phyloP scores from a whole-genome alignment of 2,888 invertebrate genomes.

The Bombylius major region DNA sequence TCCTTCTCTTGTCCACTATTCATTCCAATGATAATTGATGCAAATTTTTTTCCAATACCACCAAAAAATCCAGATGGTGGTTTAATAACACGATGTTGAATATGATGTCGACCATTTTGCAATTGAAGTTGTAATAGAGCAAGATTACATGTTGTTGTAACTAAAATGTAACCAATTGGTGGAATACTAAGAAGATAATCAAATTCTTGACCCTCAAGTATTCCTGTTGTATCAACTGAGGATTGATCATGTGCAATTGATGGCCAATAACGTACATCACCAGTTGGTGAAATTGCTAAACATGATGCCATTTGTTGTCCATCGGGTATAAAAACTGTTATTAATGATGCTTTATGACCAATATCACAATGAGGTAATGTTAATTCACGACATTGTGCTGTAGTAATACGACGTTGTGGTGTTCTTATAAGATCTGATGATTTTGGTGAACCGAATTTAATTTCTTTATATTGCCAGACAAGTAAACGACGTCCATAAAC shows the following conservation, averaged over 20 bases:
- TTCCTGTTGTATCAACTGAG: conserved; percentile 71
- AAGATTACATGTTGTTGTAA: conserved; percentile 84
- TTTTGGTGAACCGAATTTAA: conserved; percentile 19
- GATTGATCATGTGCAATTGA: conserved; percentile 78
- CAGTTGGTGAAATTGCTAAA: conserved; percentile 87
- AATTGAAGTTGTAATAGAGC: conserved; percentile 53
- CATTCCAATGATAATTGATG: conserved; percentile 35
- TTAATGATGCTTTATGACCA: conserved; percentile 76
- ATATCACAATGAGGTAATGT: conserved; percentile 84
- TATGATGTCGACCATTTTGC: conserved; percentile 52
- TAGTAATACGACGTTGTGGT: conserved; percentile 35
- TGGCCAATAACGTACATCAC: conserved; percentile 82
- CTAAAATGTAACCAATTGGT: conserved; percentile 65
- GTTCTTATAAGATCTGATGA: conserved; percentile 26
- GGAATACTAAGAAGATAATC: conserved; percentile 57
- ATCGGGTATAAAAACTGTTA: conserved; percentile 53
- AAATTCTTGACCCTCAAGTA: conserved; percentile 80
- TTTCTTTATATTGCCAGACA: conserved; percentile 65
- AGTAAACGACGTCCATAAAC: conserved; percentile 75
- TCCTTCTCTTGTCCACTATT: conserved; percentile 31
- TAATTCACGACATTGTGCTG: conserved; percentile 67
- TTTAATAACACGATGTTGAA: conserved; percentile 53
- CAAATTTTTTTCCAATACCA: conserved; percentile 60
- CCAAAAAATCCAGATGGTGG: conserved; percentile 75
- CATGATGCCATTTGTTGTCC: conserved; percentile 63